Evolutionary conservation across 2,113 vertebrate species (phyloP).

Genomic region (Callorhinus ursinus): DNA sequence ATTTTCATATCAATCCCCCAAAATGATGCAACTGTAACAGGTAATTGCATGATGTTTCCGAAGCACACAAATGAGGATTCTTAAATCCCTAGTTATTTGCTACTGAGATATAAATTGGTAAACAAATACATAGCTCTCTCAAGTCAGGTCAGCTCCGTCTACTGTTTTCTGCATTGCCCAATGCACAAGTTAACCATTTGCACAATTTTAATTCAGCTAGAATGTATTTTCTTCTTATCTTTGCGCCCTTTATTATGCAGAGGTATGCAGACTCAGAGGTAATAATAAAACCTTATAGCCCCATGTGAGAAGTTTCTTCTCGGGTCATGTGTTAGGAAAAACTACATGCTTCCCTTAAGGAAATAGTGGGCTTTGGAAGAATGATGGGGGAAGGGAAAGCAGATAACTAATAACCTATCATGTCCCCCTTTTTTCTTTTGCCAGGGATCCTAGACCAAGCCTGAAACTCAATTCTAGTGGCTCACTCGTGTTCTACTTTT

Average conservation of each 20-base stretch:
- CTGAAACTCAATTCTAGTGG: slow-evolving; percentile 32
- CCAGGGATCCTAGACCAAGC: slow-evolving; percentile 8
- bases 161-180: neutral
- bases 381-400: neutral
- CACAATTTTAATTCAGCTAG: neutral
- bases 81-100: slow-evolving; percentile 60
- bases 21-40: slow-evolving; percentile 44
- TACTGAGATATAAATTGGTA: slow-evolving; percentile 30
- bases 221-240: neutral
- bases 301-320: neutral
- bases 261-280: neutral
- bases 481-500: slow-evolving; percentile 3
- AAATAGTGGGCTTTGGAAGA: neutral
- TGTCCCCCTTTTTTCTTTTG: neutral
- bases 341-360: neutral
- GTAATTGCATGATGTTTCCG: slow-evolving; percentile 31
- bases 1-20: slow-evolving; percentile 2
- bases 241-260: neutral
- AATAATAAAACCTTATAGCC: neutral
- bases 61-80: neutral
- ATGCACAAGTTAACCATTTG: neutral
- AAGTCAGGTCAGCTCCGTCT: neutral
- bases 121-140: slow-evolving; percentile 56
- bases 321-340: neutral
- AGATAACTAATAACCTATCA: neutral